Percentiles rank a stretch among this genome's conserved stretches.
Evolutionary conservation across 2,797 vertebrate species (phyloP).

Genomic region (Botia almorhae): DNA sequence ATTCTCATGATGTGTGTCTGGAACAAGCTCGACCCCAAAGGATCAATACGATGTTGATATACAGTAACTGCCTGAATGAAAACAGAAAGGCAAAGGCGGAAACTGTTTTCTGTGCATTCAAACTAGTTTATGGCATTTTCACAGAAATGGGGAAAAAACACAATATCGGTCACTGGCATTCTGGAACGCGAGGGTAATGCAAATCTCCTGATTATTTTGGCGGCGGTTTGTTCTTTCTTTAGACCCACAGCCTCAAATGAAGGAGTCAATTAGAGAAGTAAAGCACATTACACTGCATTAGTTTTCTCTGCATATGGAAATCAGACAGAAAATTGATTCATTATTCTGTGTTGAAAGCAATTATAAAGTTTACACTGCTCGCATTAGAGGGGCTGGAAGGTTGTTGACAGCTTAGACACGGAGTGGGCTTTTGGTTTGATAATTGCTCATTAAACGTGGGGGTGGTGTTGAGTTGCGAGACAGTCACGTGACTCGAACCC

Average conservation of each 20-base stretch:
- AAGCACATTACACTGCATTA: slow-evolving; percentile 44
- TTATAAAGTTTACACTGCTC: slow-evolving; percentile 65
- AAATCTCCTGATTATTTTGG: background rate
- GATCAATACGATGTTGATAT: slow-evolving; percentile 13
- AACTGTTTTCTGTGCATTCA: background rate
- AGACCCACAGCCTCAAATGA: slow-evolving; percentile 41
- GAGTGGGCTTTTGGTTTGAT: slow-evolving; percentile 62
- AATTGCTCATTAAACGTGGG: slow-evolving; percentile 66
- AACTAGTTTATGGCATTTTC: slow-evolving; percentile 6
- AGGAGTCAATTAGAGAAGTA: slow-evolving; percentile 56
- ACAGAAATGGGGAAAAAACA: background rate
- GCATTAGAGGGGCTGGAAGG: slow-evolving; percentile 62
- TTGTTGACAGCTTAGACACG: slow-evolving; percentile 61
- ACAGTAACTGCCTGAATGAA: slow-evolving; percentile 18
- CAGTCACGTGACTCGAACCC: slow-evolving; percentile 38
- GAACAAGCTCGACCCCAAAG: background rate
- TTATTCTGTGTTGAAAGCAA: slow-evolving; percentile 62
- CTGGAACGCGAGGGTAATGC: background rate
- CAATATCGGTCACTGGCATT: background rate
- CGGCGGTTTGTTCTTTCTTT: slow-evolving; percentile 14
- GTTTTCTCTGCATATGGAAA: slow-evolving; percentile 57
- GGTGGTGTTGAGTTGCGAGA: slow-evolving; percentile 52
- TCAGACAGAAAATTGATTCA: slow-evolving; percentile 61
- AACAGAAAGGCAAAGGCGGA: slow-evolving; percentile 33
- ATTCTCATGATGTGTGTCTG: slow-evolving; percentile 36